Evolutionary conservation across 2,797 vertebrate genomes (phyloP).

Genomic region (Poeciliopsis paucimaculata): DNA sequence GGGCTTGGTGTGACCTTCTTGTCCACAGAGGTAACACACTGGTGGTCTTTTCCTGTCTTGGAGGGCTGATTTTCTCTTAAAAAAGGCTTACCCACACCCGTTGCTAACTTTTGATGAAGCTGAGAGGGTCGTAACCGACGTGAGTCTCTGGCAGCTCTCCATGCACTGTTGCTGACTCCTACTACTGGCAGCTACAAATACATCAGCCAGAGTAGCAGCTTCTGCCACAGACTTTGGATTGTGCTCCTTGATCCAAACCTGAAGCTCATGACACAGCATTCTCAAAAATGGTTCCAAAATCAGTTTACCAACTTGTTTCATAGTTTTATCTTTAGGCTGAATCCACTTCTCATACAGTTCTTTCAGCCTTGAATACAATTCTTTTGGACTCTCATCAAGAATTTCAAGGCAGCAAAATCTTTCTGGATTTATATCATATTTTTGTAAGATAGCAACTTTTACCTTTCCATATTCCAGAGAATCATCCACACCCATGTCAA

Average conservation of each 20-base stretch:
- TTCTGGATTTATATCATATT: no score
- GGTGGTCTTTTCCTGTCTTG: neutral
- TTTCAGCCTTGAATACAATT: no score
- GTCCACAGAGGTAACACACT: neutral
- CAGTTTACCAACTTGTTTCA: neutral
- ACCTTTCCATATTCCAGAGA: no score
- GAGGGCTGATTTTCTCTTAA: neutral
- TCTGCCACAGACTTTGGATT: constrained; percentile 6
- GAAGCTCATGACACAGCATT: constrained; percentile 3
- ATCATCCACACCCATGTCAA: no score
- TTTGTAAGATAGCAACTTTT: no score
- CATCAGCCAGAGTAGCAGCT: neutral
- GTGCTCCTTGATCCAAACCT: constrained; percentile 4
- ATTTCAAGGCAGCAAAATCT: no score
- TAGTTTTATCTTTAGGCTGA: neutral
- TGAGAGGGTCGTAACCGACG: neutral
- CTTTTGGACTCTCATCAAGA: no score
- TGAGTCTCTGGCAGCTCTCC: constrained; percentile 19
- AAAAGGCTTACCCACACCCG: constrained; percentile 11
- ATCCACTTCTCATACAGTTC: no score
- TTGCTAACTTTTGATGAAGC: neutral
- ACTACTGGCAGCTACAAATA: neutral
- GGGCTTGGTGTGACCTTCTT: constrained; percentile 2
- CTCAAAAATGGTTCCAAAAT: neutral
- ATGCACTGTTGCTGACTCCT: neutral